Conservation (phyloP, 2,888 invertebrate genomes). For the Machimus rusticus region DNA sequence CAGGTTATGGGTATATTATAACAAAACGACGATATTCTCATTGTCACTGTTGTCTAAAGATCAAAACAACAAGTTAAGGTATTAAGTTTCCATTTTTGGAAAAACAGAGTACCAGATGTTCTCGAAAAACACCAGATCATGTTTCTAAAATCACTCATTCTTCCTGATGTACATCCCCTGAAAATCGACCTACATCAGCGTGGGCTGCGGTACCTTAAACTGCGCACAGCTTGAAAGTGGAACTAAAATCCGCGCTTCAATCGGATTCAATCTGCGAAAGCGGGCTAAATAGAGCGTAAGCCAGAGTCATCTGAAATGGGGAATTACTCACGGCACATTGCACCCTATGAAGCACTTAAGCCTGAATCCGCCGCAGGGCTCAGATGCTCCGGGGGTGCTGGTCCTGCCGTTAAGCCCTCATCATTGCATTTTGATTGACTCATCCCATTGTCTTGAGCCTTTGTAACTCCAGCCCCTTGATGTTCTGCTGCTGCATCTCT, state of each 20-base stretch:
- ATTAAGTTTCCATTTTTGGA: constrained; percentile 24
- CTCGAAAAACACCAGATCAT: constrained; percentile 44
- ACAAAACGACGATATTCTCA: background rate
- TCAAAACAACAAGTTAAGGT: background rate
- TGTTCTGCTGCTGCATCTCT: constrained; percentile 39
- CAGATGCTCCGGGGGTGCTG: constrained; percentile 41
- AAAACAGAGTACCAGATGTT: constrained; percentile 43
- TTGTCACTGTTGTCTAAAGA: background rate
- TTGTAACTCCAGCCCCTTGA: constrained; percentile 33
- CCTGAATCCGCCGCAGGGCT: constrained; percentile 22
- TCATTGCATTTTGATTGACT: constrained; percentile 55
- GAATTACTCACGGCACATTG: constrained; percentile 51
- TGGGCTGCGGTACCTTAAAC: background rate
- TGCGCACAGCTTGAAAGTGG: background rate
- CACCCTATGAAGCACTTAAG: constrained; percentile 47
- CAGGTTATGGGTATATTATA: background rate
- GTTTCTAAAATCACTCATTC: constrained; percentile 44
- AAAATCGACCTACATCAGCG: constrained; percentile 38
- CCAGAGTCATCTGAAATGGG: constrained; percentile 43
- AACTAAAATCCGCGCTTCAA: constrained; percentile 40
- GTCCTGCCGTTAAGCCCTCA: constrained; percentile 50
- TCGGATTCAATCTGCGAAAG: constrained; percentile 44
- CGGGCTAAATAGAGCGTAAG: constrained; percentile 46
- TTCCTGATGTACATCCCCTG: background rate
- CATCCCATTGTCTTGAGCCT: constrained; percentile 51